Evolutionary conservation across 1,140 invertebrate species (phyloP), one percentile per base, ranked within the genome.

Genomic region (Zaprionus inermis): DNA sequence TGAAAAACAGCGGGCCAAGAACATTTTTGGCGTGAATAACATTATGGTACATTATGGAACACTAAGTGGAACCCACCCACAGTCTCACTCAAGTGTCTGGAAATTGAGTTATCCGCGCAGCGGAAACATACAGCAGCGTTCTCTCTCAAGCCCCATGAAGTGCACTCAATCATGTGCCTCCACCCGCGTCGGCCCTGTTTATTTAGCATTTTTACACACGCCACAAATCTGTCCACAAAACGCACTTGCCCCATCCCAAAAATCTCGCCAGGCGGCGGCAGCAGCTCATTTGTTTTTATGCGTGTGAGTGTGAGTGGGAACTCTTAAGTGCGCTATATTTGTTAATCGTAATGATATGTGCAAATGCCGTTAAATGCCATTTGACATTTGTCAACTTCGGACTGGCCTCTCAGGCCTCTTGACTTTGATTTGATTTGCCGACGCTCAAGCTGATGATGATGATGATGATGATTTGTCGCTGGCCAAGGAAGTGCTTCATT

Each of bases 261-360:
- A 24, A 24, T 24, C 56, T 11, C 9, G 12, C 12, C 44, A 14
- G 30, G 30, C 28, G 44, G 44, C 24, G 16, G 41, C 51, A 41
- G 67, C 71, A 51, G 66, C 66, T 66, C 57, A 72, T 72, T 76
- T 72, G 61, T 51, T 76, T 72, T 72, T 60, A 59, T 76, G 46
- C 55, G 49, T 28, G 49, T 36, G 51, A 32, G 24, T 44, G 36
- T 32, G 30, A 32, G 30, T 32, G 24, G 44, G 22, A 30, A 22
- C 71, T 68, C 65, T 68, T 73, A 11, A 61, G 36, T 56, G 57
- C 20, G 16, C 44, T 32, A 67, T 56, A 86, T 89, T 88, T 80
- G 84, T 81, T 88, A 89, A 89, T 89, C 83, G 76, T 83, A 88
- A 88, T 88, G 80, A 88, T 88, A 89, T 88, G 84, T 89, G 84